A percentile compares a stretch with the other conserved stretches of the same genome.
These are phyloP conservation scores for Chascanopsetta lugubris DNA, from an alignment of 2,113 vertebrate species.

Conservation along the genomic window DNA sequence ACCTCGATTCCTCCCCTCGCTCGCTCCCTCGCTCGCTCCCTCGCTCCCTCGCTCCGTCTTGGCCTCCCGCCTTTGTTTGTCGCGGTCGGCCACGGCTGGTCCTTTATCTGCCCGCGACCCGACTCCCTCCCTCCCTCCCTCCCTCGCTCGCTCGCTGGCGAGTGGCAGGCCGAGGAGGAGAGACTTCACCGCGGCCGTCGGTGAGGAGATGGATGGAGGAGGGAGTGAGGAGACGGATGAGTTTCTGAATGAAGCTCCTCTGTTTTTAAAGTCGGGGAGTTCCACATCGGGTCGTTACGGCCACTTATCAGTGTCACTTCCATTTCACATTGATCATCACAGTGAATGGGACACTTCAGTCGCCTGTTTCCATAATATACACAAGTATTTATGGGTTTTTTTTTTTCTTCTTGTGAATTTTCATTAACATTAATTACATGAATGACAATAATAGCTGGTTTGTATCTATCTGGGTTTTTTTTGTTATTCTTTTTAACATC, in stretches of 20 bases:
- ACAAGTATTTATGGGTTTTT: not conserved
- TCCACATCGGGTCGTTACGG: constrained; percentile 30
- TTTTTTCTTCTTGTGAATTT: not conserved
- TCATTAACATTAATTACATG: not conserved
- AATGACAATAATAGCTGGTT: too few relatives aligned
- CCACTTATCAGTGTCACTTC: constrained; percentile 8
- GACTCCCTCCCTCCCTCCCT: constrained; percentile 31
- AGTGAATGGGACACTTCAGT: not conserved
- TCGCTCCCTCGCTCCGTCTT: constrained; percentile 1
- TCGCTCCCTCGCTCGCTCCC: constrained; percentile 2
- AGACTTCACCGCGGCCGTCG: constrained; percentile 10
- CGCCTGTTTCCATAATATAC: not conserved
- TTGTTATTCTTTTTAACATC: too few relatives aligned
- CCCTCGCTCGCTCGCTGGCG: too few relatives aligned
- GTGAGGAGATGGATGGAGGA: constrained; percentile 35
- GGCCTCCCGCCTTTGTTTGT: constrained; percentile 34
- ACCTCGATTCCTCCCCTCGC: constrained; percentile 21
- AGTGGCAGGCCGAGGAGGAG: constrained; percentile 21
- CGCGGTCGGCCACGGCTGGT: not conserved
- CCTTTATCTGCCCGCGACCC: constrained; percentile 51
- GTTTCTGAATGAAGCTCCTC: constrained; percentile 18
- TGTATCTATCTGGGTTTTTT: too few relatives aligned
- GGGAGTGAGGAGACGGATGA: constrained; percentile 11
- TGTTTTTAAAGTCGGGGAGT: constrained; percentile 18
- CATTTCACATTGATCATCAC: constrained; percentile 19